Percentiles rank a stretch among this genome's conserved stretches.
These are phyloP conservation scores for Bucco capensis DNA, from an alignment of 2,113 vertebrate genomes.

Conservation along the genomic window DNA sequence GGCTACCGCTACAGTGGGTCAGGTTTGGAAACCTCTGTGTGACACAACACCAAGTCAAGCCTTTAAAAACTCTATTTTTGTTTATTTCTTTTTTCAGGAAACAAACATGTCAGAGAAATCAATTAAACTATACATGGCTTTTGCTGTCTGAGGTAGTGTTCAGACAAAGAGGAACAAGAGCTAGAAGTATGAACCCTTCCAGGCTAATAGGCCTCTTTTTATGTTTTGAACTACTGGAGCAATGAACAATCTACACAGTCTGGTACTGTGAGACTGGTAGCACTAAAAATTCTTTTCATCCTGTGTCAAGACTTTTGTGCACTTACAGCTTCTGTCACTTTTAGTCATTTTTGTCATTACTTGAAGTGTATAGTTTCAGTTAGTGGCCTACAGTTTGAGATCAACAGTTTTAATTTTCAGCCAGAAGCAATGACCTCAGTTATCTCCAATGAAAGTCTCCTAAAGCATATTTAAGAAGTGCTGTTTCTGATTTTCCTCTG, in stretches of 20 bases:
- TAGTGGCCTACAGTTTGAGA: constrained; percentile 51
- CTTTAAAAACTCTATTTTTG: constrained; percentile 64
- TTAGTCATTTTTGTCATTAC: constrained; percentile 61
- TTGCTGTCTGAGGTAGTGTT: constrained; percentile 47
- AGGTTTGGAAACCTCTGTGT: constrained; percentile 82
- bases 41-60: constrained; percentile 71
- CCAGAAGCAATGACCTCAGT: constrained; percentile 49
- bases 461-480: constrained; percentile 34
- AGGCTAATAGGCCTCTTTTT: constrained; percentile 32
- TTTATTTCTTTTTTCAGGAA: constrained; percentile 42
- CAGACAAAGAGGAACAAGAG: constrained; percentile 58
- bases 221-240: constrained; percentile 54
- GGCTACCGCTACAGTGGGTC: constrained; percentile 62
- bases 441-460: constrained; percentile 34
- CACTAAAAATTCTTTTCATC: constrained; percentile 49
- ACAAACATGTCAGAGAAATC: constrained; percentile 23
- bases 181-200: constrained; percentile 26
- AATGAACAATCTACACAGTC: constrained; percentile 68
- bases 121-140: constrained; percentile 23
- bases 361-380: constrained; percentile 65
- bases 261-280: constrained; percentile 69
- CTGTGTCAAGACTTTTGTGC: constrained; percentile 37
- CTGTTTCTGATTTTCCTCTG: constrained; percentile 59
- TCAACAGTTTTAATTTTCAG: constrained; percentile 50
- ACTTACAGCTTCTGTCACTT: constrained; percentile 48